These are phyloP conservation scores for Tenthredo livida DNA, from an alignment of 2,888 invertebrate genomes.

Conservation along the genomic window DNA sequence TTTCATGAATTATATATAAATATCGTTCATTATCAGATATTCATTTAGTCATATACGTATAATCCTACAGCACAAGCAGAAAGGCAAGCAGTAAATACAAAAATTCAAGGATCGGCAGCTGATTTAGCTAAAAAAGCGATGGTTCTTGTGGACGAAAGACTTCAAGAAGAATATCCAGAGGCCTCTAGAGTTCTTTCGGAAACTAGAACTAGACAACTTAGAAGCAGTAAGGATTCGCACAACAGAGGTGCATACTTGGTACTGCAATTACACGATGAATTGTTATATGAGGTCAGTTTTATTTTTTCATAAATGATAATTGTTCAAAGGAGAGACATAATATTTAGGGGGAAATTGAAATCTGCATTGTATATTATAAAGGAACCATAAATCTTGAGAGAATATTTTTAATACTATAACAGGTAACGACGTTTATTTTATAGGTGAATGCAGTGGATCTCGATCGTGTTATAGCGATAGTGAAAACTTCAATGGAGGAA, in stretches of 20 bases:
- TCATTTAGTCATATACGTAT: conserved; percentile 25
- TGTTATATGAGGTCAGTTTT: conserved; percentile 89
- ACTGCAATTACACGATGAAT: conserved; percentile 97
- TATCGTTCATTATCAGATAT: conserved; percentile 38
- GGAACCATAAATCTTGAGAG: neutral
- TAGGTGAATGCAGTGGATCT: conserved; percentile 83
- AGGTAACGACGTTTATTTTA: conserved; percentile 54
- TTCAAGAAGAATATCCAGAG: conserved; percentile 78
- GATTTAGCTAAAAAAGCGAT: conserved; percentile 97
- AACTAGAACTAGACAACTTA: conserved; percentile 64
- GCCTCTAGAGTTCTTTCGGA: conserved; percentile 63
- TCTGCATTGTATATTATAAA: neutral
- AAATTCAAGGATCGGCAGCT: conserved; percentile 97
- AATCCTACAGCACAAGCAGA: conserved; percentile 87
- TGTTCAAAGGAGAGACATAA: neutral
- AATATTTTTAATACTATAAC: neutral
- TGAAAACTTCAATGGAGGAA: conserved; percentile 91
- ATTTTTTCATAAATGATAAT: conserved; percentile 25
- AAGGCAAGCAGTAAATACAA: conserved; percentile 97
- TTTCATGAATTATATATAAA: conserved; percentile 4
- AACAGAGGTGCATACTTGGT: conserved; percentile 84
- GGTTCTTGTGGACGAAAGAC: conserved; percentile 85
- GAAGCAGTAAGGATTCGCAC: conserved; percentile 64
- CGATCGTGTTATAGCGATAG: conserved; percentile 81
- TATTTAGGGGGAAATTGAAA: neutral